A percentile compares a stretch with the other conserved stretches of the same genome.
Conservation (phyloP, 2,888 invertebrate genomes). For the Aricia artaxerxes region DNA sequence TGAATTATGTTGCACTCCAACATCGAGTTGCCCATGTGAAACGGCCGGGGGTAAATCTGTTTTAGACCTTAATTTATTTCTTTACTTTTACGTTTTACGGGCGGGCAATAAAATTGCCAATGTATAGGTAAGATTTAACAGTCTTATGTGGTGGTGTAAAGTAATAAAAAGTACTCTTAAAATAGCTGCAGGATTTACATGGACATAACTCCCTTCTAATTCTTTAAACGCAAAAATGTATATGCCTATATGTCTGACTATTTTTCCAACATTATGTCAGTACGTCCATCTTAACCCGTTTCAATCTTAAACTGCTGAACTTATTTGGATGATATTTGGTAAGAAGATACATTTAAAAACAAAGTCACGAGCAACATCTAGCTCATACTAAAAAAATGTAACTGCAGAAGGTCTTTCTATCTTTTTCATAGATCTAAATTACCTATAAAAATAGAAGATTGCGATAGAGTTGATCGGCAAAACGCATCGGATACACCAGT, state of each 20-base stretch:
- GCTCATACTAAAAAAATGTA: too few species aligned
- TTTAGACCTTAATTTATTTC: slow-evolving; percentile 10
- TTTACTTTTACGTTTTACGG: neutral
- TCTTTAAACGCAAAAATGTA: neutral
- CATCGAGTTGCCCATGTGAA: slow-evolving; percentile 45
- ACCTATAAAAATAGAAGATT: neutral
- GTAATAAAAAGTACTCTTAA: neutral
- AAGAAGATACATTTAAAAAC: neutral
- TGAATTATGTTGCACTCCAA: slow-evolving; percentile 73
- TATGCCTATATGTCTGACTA: neutral
- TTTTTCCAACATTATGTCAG: neutral
- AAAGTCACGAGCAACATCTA: neutral
- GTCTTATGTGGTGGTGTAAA: neutral
- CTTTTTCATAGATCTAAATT: neutral
- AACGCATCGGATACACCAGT: slow-evolving; percentile 1
- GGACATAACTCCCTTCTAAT: too few species aligned
- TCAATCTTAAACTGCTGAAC: neutral
- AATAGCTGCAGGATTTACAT: neutral
- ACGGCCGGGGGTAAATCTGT: slow-evolving; percentile 24
- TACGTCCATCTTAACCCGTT: neutral
- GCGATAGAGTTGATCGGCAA: neutral
- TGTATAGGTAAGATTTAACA: neutral
- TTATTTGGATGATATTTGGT: neutral
- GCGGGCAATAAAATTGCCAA: slow-evolving; percentile 2
- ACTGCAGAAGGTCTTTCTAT: too few species aligned